Evolutionary conservation across 2,797 vertebrate species (phyloP).

Genomic region (Alca torda): DNA sequence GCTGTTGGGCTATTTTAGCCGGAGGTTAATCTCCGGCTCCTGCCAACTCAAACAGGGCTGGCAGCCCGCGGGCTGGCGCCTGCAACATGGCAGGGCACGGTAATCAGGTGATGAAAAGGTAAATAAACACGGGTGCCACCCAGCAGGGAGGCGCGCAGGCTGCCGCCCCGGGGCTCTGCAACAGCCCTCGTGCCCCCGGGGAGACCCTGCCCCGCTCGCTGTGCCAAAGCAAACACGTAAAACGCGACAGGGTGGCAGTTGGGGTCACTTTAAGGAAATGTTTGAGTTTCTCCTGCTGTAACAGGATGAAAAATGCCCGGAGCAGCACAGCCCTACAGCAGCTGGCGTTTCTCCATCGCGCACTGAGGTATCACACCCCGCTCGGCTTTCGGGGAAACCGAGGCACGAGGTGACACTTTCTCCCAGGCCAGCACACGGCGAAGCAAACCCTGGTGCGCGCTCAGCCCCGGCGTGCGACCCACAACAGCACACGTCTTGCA

Average conservation of each 20-base stretch:
- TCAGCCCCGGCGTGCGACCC: rapidly evolving
- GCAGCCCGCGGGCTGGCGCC: slow-evolving; percentile 7
- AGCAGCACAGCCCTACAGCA: not conserved
- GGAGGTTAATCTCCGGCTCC: not conserved
- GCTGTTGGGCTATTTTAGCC: not conserved
- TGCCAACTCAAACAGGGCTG: slow-evolving; percentile 56
- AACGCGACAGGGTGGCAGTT: rapidly evolving
- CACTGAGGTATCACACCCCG: rapidly evolving
- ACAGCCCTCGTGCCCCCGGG: not conserved
- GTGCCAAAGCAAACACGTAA: not conserved
- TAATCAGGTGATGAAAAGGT: slow-evolving; percentile 22
- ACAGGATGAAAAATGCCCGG: not conserved
- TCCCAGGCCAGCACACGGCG: rapidly evolving
- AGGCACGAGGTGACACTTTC: rapidly evolving
- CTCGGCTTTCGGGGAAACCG: not conserved
- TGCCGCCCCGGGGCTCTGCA: not conserved
- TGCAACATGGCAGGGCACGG: not conserved
- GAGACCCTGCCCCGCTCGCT: not conserved
- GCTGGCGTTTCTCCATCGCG: rapidly evolving
- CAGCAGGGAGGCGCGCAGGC: not conserved
- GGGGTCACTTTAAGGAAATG: not conserved
- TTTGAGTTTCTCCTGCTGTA: not conserved
- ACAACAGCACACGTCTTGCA: not conserved
- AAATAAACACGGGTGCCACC: slow-evolving; percentile 42
- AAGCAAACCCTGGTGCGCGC: not conserved